Evolutionary conservation across 2,113 vertebrate species (phyloP), one percentile per base, ranked within the genome.

Genomic region (Xenopus laevis): DNA sequence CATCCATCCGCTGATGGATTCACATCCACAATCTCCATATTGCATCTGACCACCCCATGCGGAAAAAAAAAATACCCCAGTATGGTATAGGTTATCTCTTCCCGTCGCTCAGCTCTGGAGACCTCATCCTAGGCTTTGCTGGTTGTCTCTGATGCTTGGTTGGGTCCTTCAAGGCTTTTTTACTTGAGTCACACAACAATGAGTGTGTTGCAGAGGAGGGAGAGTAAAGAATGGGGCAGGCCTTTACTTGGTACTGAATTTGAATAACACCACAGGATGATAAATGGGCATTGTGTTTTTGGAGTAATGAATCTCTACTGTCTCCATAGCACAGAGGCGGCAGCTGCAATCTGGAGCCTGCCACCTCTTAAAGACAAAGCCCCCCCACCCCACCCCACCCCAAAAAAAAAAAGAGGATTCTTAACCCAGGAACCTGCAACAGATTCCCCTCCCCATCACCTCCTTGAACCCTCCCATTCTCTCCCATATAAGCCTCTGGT

Each of bases 261-360:
- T 96, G 95, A 98, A 98, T 98, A 97, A 97, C 96, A 94, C 95
- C 95, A 94, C 92, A 89, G 95, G 95, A 95, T 97, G 96, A 98
- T 98, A 95, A 98, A 98, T 98, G 95, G 92, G 94, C 93, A 98
- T 98, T 98, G 96, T 98, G 94, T 95, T 94, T 94, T 92, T 90
- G 92, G 92, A 95, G 94, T 96, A 94, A 96, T 97, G 95, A 96
- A 98, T 98, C 95, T 96, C 91, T 89, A 90, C 94, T 95, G 94
- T 95, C 94, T 95, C 94, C 93, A 85, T 92, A 88, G 91, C 91
- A 87, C 90, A 90, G 92, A 92, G 88, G 88, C 89, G 92, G 93
- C 95, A 97, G 95, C 95, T 96, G 95, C 95, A 93, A 92, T 88
- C 91, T 94, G 93, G 91, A 91, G 93, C 92, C 93, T 93, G 93